Evolutionary conservation across 2,113 vertebrate species (phyloP), one percentile per base, ranked within the genome.

Genomic region (Hystrix cristata): DNA sequence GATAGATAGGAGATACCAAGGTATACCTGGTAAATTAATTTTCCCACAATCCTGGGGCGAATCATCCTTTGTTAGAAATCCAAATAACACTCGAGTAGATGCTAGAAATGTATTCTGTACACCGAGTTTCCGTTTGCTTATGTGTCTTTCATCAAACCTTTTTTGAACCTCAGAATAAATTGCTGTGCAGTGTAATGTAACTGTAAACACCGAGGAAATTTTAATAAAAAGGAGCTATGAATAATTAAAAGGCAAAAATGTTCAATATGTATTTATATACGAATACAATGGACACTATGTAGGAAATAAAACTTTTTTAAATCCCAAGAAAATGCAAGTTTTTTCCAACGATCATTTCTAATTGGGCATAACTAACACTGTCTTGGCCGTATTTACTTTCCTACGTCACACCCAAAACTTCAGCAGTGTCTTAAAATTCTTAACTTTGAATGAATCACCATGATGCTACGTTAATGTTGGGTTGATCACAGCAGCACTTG

Each of bases 271-370:
- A 80, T 76, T 81, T 60, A 89, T 31, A 89, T 48, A 88, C 29
- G 4, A 3, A 62, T 8, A 67, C 7, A 71, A 38, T 55, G 11
- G 65, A 46, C 7, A 19, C 16, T 31, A 65, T 21, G 5, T 2
- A 91, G 78, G 7, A 90, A 65, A 85, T 48, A 80, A 51, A 90
- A 85, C 55, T 53, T 46, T 43, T 69, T 78, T n/a, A 59, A 76
- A 92, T 93, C 13, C 2, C 34, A 83, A 87, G 25, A 27, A 62
- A 59, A 3, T 87, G 4, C 4, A 86, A 64, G 8, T 0, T 78
- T 89, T 89, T 65, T 87, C 60, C 25, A 19, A 91, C 89, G 31
- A 90, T 86, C 7, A 31, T 18, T 92, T 64, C 31, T 46, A 95
- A 69, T 9, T 34, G 2, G 55, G 3, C 25, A n/a, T 25, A 43